Conservation (phyloP, 2,888 invertebrate species). For the Muscina levida region DNA sequence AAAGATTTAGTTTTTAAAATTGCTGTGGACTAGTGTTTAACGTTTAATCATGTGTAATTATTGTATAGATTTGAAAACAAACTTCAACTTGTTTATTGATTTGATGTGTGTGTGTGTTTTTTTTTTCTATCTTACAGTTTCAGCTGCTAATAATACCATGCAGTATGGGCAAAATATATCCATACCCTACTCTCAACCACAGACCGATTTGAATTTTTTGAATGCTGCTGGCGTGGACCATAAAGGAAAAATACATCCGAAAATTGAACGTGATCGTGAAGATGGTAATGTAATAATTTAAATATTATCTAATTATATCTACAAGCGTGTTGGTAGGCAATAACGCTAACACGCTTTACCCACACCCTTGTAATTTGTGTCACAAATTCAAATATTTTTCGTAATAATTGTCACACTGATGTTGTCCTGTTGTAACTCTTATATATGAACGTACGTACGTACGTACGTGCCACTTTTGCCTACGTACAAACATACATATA, state of each 20-base stretch:
- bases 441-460: constrained; percentile 11
- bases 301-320: constrained; percentile 25
- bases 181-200: constrained; percentile 80
- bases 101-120: constrained; percentile 6
- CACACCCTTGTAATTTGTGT: background rate
- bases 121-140: constrained; percentile 70
- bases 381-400: background rate
- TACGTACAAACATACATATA: constrained; percentile 21
- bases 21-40: no score
- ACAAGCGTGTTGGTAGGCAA: constrained; percentile 46
- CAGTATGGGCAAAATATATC: constrained; percentile 80
- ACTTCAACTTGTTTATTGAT: constrained; percentile 22
- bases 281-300: constrained; percentile 75
- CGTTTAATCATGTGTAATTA: constrained; percentile 40
- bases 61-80: background rate
- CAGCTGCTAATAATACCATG: constrained; percentile 79
- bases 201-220: constrained; percentile 79
- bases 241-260: constrained; percentile 80
- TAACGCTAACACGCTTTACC: background rate
- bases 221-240: constrained; percentile 77
- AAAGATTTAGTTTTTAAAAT: no score
- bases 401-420: no score
- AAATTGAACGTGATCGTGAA: constrained; percentile 80
- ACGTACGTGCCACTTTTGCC: constrained; percentile 4
- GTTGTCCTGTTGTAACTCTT: background rate